A percentile compares a stretch with the other conserved stretches of the same genome.
Conservation (phyloP, 2,113 vertebrate genomes). For the Sapajus apella region DNA sequence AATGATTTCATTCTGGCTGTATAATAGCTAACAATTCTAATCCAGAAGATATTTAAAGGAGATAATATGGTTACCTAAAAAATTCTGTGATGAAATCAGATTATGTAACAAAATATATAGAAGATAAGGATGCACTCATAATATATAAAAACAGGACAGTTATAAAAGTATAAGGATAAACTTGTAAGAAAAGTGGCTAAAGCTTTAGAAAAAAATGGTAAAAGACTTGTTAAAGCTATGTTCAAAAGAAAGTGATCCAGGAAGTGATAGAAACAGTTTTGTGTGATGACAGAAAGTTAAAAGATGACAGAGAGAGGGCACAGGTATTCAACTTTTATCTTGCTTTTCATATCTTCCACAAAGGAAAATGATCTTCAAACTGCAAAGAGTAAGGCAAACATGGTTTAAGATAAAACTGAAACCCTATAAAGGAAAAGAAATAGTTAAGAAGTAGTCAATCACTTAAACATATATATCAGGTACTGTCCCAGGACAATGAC, state of each 20-base stretch:
- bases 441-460: background rate
- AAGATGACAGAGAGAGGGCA: slow-evolving; percentile 56
- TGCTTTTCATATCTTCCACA: slow-evolving; percentile 61
- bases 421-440: background rate
- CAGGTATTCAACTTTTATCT: slow-evolving; percentile 48
- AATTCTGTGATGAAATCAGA: slow-evolving; percentile 19
- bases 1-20: background rate
- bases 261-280: slow-evolving; percentile 51
- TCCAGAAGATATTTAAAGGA: slow-evolving; percentile 42
- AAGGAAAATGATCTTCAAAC: slow-evolving; percentile 33
- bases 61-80: background rate
- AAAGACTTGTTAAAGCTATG: slow-evolving; percentile 31
- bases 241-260: slow-evolving; percentile 64
- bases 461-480: background rate
- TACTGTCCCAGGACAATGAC: background rate
- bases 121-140: background rate
- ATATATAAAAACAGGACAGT: slow-evolving; percentile 46
- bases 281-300: slow-evolving; percentile 31
- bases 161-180: slow-evolving; percentile 59
- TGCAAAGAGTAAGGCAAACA: background rate
- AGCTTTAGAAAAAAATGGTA: slow-evolving; percentile 37
- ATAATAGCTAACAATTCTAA: background rate
- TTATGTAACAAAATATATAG: slow-evolving; percentile 24
- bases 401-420: slow-evolving; percentile 19
- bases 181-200: slow-evolving; percentile 30